phyloP scores from a whole-genome alignment of 2,888 invertebrate species.

The Heliconius hortense region DNA sequence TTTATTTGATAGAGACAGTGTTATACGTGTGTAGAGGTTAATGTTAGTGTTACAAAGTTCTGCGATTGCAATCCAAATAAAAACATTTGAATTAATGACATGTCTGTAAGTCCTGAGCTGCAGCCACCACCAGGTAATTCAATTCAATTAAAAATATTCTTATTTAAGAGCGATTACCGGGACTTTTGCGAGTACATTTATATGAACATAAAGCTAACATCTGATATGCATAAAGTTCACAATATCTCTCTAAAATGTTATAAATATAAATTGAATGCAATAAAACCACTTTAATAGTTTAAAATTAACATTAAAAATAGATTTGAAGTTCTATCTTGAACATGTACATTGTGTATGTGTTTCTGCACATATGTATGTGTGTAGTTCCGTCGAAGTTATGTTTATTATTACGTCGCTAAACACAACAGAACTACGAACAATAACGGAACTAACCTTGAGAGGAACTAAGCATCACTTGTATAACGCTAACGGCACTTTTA shows the following conservation, averaged over 20 bases:
- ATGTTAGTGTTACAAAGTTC: neutral
- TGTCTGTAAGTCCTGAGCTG: constrained; percentile 42
- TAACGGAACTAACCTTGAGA: constrained; percentile 1
- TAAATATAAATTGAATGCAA: no score
- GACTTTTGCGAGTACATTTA: no score
- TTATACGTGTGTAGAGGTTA: neutral
- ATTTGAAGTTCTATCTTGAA: neutral
- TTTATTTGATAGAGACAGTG: neutral
- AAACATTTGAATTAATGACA: constrained; percentile 2
- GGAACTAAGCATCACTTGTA: neutral
- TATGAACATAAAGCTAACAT: no score
- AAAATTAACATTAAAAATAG: neutral
- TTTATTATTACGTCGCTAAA: constrained; percentile 8
- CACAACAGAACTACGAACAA: neutral
- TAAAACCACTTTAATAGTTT: neutral
- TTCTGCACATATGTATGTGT: neutral
- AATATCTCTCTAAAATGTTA: no score
- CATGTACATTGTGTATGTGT: neutral
- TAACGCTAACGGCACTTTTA: neutral
- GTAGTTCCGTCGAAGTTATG: neutral
- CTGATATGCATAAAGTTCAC: no score
- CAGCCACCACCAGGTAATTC: constrained; percentile 15
- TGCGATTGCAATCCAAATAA: neutral
- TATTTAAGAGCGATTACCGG: neutral
- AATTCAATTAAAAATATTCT: neutral